Percentiles rank a stretch among this genome's conserved stretches.
Evolutionary conservation across 2,888 invertebrate species (phyloP).

Genomic region (Acleris sparsana): DNA sequence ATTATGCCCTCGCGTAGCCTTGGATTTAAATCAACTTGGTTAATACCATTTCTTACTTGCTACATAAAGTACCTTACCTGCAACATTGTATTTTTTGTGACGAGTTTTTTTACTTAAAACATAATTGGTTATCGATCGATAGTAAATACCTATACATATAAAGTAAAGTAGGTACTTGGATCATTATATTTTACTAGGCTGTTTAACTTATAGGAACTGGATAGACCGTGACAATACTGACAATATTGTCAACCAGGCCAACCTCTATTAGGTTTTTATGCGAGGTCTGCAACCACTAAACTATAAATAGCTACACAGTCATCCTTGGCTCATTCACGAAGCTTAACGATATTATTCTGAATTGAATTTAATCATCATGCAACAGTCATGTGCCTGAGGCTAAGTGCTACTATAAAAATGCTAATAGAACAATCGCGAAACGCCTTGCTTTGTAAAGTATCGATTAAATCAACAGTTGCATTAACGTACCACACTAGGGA

Average conservation of each 20-base stretch:
- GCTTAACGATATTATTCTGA: constrained; percentile 21
- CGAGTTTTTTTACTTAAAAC: no score
- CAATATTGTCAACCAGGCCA: constrained; percentile 12
- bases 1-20: no score
- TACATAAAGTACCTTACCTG: no score
- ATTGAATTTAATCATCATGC: constrained; percentile 19
- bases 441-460: not conserved
- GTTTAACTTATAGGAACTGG: not conserved
- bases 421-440: constrained; percentile 6
- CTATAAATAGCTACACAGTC: constrained; percentile 31
- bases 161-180: no score
- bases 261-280: constrained; percentile 27
- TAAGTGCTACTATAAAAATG: not conserved
- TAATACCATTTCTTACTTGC: no score
- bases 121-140: no score
- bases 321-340: constrained; percentile 19
- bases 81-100: no score
- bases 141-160: no score
- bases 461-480: not conserved
- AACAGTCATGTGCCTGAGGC: not conserved
- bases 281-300: constrained; percentile 17
- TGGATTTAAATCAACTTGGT: no score
- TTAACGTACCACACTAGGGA: no score
- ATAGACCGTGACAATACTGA: not conserved
- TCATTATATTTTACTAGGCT: no score